Evolutionary conservation across 2,797 vertebrate species (phyloP).

Genomic region (Mionectes olivaceus): DNA sequence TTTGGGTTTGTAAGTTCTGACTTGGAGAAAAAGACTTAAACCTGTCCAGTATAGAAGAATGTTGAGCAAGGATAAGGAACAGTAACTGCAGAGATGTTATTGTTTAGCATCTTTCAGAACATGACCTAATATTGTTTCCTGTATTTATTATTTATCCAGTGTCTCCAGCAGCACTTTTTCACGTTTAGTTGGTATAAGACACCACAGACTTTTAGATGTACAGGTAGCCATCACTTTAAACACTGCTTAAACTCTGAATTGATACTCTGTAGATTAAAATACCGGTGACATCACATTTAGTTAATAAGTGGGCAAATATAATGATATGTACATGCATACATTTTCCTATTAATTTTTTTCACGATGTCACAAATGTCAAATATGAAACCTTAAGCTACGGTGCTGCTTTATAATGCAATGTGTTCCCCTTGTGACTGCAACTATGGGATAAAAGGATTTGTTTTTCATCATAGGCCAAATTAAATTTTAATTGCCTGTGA

Average conservation of each 20-base stretch:
- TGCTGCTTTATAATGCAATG: slow-evolving; percentile 62
- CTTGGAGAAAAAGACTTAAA: background rate
- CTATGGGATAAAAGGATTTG: slow-evolving; percentile 76
- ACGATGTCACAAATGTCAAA: slow-evolving; percentile 22
- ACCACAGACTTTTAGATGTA: background rate
- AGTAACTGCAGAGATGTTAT: background rate
- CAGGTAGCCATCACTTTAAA: background rate
- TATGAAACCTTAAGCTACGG: slow-evolving; percentile 54
- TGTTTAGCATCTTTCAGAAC: background rate
- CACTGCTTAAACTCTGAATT: background rate
- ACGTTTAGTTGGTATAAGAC: background rate
- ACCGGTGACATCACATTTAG: background rate
- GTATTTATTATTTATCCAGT: background rate
- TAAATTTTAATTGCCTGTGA: slow-evolving; percentile 80
- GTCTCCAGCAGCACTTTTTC: background rate
- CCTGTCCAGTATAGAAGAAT: accelerated
- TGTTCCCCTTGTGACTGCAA: slow-evolving; percentile 57
- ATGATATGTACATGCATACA: accelerated
- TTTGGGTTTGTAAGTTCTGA: background rate
- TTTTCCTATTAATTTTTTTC: slow-evolving; percentile 16
- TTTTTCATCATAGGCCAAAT: slow-evolving; percentile 75
- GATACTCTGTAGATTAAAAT: background rate
- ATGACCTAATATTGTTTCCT: background rate
- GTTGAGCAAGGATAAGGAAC: background rate
- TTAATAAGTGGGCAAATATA: background rate